These are phyloP conservation scores for Enoplosus armatus DNA, from an alignment of 2,797 vertebrate species.

Conservation along the genomic window DNA sequence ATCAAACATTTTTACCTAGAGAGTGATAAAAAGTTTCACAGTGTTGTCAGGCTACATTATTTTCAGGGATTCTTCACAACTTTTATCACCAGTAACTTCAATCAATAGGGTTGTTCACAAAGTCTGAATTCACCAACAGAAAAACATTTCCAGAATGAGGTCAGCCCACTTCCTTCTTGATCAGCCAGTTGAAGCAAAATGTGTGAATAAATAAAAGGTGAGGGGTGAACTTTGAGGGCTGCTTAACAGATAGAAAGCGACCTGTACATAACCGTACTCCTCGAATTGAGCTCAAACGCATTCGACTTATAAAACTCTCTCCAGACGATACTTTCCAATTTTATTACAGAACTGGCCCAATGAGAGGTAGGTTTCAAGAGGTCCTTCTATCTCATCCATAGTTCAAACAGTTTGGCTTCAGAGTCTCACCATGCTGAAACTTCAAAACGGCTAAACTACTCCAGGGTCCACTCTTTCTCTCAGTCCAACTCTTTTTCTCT, in stretches of 20 bases:
- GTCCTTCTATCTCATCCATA: constrained; percentile 56
- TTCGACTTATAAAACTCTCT: constrained; percentile 42
- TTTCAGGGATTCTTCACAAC: neutral
- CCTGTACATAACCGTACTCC: neutral
- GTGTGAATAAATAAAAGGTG: constrained; percentile 24
- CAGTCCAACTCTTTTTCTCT: constrained; percentile 18
- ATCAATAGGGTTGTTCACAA: constrained; percentile 3
- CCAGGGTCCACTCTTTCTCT: constrained; percentile 53
- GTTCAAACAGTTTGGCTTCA: constrained; percentile 75
- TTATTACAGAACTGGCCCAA: constrained; percentile 41
- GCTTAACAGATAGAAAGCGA: constrained; percentile 11
- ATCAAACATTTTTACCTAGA: constrained; percentile 1
- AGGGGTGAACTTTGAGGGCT: constrained; percentile 26
- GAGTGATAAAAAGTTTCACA: neutral
- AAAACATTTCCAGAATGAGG: constrained; percentile 13
- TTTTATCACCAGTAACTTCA: neutral
- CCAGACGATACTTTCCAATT: constrained; percentile 55
- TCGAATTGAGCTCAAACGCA: constrained; percentile 32
- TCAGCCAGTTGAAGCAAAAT: constrained; percentile 18
- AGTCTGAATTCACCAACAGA: neutral
- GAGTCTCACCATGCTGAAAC: constrained; percentile 59
- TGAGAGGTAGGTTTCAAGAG: constrained; percentile 57
- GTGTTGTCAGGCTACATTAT: neutral
- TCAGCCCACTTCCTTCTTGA: constrained; percentile 7
- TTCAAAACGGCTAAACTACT: constrained; percentile 70